Conservation (phyloP, 2,888 invertebrate species). For the Volucella bombylans region DNA sequence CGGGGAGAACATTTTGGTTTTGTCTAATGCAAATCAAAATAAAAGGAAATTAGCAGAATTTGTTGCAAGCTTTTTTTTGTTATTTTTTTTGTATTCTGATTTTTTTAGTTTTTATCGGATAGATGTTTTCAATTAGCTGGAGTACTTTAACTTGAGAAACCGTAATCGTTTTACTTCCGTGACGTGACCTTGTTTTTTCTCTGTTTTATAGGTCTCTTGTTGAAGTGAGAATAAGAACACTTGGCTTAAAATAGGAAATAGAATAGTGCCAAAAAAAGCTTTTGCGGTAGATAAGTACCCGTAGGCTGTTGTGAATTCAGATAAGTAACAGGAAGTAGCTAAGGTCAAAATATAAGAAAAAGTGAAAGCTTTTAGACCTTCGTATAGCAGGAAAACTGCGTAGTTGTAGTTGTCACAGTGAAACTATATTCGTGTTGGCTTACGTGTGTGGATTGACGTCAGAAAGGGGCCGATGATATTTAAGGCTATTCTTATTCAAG, state of each 20-base stretch:
- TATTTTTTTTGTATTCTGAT: conserved; percentile 1
- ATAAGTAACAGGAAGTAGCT: no score
- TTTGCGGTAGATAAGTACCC: no score
- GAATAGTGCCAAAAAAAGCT: no score
- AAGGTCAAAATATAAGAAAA: no score
- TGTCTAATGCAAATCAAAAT: conserved; percentile 37
- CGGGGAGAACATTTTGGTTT: conserved; percentile 4
- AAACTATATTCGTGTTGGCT: no score
- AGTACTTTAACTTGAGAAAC: conserved; percentile 40
- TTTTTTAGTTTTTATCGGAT: background rate
- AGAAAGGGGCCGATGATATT: no score
- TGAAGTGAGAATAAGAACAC: conserved; percentile 27
- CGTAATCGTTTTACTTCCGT: conserved; percentile 31
- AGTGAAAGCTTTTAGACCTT: no score
- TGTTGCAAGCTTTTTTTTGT: conserved; percentile 46
- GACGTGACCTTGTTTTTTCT: conserved; percentile 45
- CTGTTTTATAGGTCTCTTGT: conserved; percentile 29
- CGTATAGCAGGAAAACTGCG: no score
- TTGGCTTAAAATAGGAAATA: background rate
- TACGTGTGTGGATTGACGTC: no score
- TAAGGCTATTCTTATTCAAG: no score
- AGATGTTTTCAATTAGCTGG: conserved; percentile 53
- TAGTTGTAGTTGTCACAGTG: no score
- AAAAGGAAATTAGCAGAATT: conserved; percentile 63
- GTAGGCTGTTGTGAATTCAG: no score